These are phyloP conservation scores for Battus philenor DNA, from an alignment of 1,140 invertebrate species.

Conservation along the genomic window DNA sequence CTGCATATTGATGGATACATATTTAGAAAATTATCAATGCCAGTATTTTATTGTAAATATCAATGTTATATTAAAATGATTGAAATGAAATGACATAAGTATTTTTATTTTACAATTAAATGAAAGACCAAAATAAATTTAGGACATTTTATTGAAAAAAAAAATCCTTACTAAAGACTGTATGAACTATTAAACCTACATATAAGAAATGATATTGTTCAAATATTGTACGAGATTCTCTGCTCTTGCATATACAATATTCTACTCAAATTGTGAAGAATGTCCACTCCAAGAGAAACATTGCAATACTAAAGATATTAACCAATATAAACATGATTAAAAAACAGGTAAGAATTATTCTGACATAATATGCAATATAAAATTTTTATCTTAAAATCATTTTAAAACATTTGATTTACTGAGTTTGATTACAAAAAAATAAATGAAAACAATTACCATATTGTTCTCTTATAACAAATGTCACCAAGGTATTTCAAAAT, in stretches of 20 bases:
- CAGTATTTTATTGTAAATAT: conserved; percentile 74
- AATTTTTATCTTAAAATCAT: too few species aligned
- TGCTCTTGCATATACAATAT: conserved; percentile 59
- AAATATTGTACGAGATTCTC: conserved; percentile 34
- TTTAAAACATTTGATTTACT: neutral
- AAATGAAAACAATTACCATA: conserved; percentile 6
- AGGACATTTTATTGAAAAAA: conserved; percentile 57
- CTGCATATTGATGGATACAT: conserved; percentile 38
- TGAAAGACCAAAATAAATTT: conserved; percentile 21
- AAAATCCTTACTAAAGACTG: conserved; percentile 46
- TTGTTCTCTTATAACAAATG: conserved; percentile 16
- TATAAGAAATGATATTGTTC: conserved; percentile 46
- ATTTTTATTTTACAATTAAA: conserved; percentile 35
- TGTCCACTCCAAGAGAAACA: neutral
- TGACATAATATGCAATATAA: too few species aligned
- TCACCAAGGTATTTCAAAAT: conserved; percentile 30
- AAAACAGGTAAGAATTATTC: too few species aligned
- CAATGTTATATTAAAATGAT: conserved; percentile 66
- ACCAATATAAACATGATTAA: too few species aligned
- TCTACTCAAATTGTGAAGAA: conserved; percentile 10
- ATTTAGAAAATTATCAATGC: conserved; percentile 54
- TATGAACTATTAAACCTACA: conserved; percentile 43
- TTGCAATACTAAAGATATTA: too few species aligned
- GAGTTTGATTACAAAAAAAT: conserved; percentile 5
- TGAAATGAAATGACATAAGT: conserved; percentile 45